A percentile compares a stretch with the other conserved stretches of the same genome.
These are phyloP conservation scores for Larimichthys polyactis DNA, from an alignment of 2,113 vertebrate species.

Conservation along the genomic window DNA sequence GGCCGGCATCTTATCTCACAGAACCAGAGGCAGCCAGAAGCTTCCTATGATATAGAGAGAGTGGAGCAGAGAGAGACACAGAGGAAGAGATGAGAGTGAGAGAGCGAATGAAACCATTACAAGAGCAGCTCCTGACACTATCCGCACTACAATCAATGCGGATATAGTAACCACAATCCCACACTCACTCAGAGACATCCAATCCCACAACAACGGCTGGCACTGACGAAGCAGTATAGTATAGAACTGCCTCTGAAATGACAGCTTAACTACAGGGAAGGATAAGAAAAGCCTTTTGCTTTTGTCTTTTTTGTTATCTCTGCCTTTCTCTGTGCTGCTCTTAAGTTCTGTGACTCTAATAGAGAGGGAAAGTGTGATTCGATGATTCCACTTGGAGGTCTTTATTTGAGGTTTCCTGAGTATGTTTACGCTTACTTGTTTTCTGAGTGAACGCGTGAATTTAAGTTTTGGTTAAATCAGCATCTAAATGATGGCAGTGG, in stretches of 20 bases:
- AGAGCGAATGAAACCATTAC: constrained; percentile 54
- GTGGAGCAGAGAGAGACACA: constrained; percentile 26
- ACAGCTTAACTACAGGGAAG: constrained; percentile 50
- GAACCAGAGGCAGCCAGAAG: constrained; percentile 48
- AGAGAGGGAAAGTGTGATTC: background rate
- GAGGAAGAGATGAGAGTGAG: background rate
- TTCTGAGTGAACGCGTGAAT: background rate
- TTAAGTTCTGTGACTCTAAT: constrained; percentile 11
- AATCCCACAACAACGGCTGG: constrained; percentile 35
- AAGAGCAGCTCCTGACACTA: constrained; percentile 45
- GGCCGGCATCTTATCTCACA: constrained; percentile 59
- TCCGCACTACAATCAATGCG: constrained; percentile 60
- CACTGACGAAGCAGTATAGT: constrained; percentile 23
- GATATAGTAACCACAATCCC: constrained; percentile 54
- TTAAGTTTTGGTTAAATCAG: background rate
- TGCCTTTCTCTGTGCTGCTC: background rate
- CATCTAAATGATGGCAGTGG: constrained; percentile 7
- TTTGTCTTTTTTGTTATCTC: constrained; percentile 11
- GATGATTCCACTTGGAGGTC: constrained; percentile 7
- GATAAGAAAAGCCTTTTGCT: constrained; percentile 28
- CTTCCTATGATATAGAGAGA: constrained; percentile 38
- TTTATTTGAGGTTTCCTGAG: background rate
- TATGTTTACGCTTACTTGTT: background rate
- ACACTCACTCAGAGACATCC: constrained; percentile 29
- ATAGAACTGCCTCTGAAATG: constrained; percentile 38